These are phyloP conservation scores for Melanerpes formicivorus DNA, from an alignment of 2,113 vertebrate species.

Conservation along the genomic window DNA sequence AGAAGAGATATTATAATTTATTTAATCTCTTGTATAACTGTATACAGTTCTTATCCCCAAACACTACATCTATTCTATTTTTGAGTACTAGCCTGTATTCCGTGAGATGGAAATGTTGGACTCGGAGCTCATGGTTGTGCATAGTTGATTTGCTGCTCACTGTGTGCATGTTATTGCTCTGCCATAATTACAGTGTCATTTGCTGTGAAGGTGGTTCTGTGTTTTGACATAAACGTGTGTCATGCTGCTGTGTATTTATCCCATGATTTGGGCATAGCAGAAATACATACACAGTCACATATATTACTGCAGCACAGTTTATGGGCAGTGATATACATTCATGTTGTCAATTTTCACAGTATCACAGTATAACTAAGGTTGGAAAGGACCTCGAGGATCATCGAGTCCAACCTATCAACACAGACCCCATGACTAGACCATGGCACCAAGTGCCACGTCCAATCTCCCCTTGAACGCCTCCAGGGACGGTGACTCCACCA, in stretches of 20 bases:
- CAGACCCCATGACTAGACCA: too few species aligned
- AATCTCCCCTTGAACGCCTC: too few species aligned
- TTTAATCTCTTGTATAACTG: background rate
- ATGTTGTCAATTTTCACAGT: background rate
- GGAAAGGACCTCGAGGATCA: too few species aligned
- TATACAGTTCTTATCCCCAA: background rate
- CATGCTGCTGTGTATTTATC: background rate
- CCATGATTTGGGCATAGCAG: background rate
- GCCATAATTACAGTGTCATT: background rate
- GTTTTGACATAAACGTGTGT: background rate
- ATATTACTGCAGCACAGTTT: background rate
- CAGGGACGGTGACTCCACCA: too few species aligned
- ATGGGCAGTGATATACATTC: background rate
- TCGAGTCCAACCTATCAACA: too few species aligned
- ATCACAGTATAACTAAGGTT: too few species aligned
- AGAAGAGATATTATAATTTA: background rate
- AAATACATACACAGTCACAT: background rate
- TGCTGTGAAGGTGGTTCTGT: background rate
- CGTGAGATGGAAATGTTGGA: background rate
- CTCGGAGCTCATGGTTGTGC: fast-evolving
- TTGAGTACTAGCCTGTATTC: background rate
- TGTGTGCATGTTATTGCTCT: background rate
- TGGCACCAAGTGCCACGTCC: too few species aligned
- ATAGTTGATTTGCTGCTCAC: fast-evolving
- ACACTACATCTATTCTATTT: background rate